These are phyloP conservation scores for Plebejus anna DNA, from an alignment of 2,888 invertebrate genomes.

Conservation along the genomic window DNA sequence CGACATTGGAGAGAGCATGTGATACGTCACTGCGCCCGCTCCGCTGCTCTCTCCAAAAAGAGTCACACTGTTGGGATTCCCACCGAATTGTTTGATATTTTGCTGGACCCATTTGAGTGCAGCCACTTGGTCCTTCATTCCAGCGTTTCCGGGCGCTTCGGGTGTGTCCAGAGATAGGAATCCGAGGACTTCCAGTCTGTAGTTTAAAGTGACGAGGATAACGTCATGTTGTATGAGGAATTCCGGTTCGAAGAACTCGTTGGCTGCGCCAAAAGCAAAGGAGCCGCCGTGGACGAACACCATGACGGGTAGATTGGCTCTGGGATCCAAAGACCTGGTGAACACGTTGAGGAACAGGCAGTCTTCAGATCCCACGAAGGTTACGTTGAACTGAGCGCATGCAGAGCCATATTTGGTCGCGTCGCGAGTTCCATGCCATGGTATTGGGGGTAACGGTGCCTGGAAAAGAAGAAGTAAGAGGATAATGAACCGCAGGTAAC, in stretches of 20 bases:
- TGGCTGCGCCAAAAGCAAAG: conserved; percentile 51
- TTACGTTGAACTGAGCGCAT: conserved; percentile 51
- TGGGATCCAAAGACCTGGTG: conserved; percentile 42
- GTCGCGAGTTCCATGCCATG: conserved; percentile 51
- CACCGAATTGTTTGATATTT: conserved; percentile 51
- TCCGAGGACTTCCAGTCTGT: conserved; percentile 55
- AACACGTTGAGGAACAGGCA: conserved; percentile 57
- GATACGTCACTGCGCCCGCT: conserved; percentile 51
- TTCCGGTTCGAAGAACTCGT: conserved; percentile 52
- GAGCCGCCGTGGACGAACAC: conserved; percentile 61
- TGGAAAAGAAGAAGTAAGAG: conserved; percentile 38
- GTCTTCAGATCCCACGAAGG: conserved; percentile 48
- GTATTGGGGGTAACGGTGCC: conserved; percentile 49
- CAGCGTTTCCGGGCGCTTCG: conserved; percentile 57
- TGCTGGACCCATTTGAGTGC: conserved; percentile 50
- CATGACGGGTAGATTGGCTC: conserved; percentile 53
- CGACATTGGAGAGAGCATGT: conserved; percentile 56
- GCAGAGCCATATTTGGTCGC: conserved; percentile 49
- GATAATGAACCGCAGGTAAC: neutral
- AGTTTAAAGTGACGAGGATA: conserved; percentile 60
- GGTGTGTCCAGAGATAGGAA: conserved; percentile 50
- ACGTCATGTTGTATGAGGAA: conserved; percentile 56
- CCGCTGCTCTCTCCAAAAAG: conserved; percentile 60
- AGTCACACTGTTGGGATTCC: conserved; percentile 50
- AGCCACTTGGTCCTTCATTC: conserved; percentile 54